phyloP scores from a whole-genome alignment of 37 sponge, comb jelly and placozoan species.

The Tethya wilhelma region DNA sequence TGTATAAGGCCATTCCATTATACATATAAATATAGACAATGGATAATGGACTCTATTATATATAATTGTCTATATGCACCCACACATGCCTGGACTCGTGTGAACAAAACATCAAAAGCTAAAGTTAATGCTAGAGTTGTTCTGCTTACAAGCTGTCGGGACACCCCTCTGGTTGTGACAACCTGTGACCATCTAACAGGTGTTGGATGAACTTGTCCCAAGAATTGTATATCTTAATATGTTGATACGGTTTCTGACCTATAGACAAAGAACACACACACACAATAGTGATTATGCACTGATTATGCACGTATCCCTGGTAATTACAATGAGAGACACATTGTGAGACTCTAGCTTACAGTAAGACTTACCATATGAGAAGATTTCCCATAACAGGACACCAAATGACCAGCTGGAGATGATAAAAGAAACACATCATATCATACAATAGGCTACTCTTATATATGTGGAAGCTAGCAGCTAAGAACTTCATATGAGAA shows the following conservation, averaged over 20 bases:
- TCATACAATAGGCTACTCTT: neutral
- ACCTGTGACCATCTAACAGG: constrained; percentile 64
- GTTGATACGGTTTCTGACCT: constrained; percentile 57
- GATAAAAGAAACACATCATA: neutral
- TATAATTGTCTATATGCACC: too few relatives aligned
- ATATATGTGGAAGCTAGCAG: neutral
- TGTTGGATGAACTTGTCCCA: constrained; percentile 36
- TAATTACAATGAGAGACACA: neutral
- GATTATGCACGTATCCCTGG: neutral
- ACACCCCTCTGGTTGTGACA: constrained; percentile 53
- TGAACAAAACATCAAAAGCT: too few relatives aligned
- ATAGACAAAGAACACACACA: neutral
- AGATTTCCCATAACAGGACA: constrained; percentile 76
- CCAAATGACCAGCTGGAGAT: constrained; percentile 77
- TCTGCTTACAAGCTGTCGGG: constrained; percentile 57
- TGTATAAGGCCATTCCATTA: too few relatives aligned
- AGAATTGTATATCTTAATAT: constrained; percentile 2
- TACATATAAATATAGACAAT: neutral
- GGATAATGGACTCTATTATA: too few relatives aligned
- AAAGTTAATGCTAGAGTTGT: too few relatives aligned
- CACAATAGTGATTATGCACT: constrained; percentile 5
- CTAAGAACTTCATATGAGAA: neutral
- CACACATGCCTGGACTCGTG: too few relatives aligned
- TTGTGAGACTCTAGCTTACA: too few relatives aligned
- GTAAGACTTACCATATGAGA: constrained; percentile 74